Evolutionary conservation across 2,888 invertebrate genomes (phyloP).

Genomic region (Piscicola geometra): DNA sequence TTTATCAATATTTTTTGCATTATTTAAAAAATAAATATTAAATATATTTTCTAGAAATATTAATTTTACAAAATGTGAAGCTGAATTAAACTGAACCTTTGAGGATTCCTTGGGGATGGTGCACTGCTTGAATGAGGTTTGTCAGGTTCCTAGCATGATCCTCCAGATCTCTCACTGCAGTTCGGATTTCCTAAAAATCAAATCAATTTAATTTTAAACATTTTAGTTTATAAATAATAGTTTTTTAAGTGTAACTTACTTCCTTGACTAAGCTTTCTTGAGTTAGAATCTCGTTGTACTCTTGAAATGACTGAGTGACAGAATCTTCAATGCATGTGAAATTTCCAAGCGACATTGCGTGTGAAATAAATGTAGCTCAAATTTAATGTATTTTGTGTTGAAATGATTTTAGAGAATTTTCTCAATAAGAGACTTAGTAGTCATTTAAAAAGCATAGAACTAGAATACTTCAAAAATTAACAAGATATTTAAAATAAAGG

Average conservation of each 20-base stretch:
- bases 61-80: background rate
- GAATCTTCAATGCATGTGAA: background rate
- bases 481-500: too few species aligned
- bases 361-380: too few species aligned
- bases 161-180: slow-evolving; percentile 68
- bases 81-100: slow-evolving; percentile 60
- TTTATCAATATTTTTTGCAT: too few species aligned
- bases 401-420: too few species aligned
- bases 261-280: background rate
- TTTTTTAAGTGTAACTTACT: background rate
- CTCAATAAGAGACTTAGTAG: too few species aligned
- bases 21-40: background rate
- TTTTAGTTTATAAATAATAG: too few species aligned
- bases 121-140: slow-evolving; percentile 76
- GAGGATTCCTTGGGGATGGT: slow-evolving; percentile 65
- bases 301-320: background rate
- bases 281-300: slow-evolving; percentile 3
- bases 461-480: too few species aligned
- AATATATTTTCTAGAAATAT: background rate
- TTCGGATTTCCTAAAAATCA: slow-evolving; percentile 40
- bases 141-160: slow-evolving; percentile 72
- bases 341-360: too few species aligned
- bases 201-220: too few species aligned
- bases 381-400: too few species aligned
- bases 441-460: too few species aligned